Conservation (phyloP, 2,113 vertebrate genomes). For the Otocyon megalotis region DNA sequence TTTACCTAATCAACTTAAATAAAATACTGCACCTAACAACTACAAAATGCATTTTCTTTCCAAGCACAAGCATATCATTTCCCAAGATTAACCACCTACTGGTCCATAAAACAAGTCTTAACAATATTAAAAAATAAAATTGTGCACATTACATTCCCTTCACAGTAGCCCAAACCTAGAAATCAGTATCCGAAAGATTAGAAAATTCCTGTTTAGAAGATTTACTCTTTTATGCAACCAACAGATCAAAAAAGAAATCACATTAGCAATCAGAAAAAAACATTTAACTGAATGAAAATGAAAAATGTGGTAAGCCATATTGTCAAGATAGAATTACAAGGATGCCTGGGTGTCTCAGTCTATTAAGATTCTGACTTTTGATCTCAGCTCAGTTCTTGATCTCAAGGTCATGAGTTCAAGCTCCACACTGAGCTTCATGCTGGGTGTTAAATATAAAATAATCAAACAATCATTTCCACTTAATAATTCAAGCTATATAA, state of each 20-base stretch:
- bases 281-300: not conserved
- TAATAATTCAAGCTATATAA: not conserved
- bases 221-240: not conserved
- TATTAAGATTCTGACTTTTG: no score
- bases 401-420: not conserved
- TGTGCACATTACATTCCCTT: not conserved
- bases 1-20: not conserved
- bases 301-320: not conserved
- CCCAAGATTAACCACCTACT: not conserved
- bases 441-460: conserved; percentile 1
- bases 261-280: not conserved
- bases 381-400: no score
- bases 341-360: not conserved
- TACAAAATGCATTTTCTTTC: not conserved
- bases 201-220: not conserved
- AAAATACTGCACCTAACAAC: not conserved
- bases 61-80: not conserved
- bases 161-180: not conserved
- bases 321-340: not conserved
- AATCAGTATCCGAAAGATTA: not conserved
- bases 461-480: not conserved
- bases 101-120: not conserved
- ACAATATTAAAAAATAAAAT: not conserved
- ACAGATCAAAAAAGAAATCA: not conserved
- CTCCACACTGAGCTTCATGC: not conserved